These are phyloP conservation scores for Zygaena filipendulae DNA, from an alignment of 2,888 invertebrate genomes.

Conservation along the genomic window DNA sequence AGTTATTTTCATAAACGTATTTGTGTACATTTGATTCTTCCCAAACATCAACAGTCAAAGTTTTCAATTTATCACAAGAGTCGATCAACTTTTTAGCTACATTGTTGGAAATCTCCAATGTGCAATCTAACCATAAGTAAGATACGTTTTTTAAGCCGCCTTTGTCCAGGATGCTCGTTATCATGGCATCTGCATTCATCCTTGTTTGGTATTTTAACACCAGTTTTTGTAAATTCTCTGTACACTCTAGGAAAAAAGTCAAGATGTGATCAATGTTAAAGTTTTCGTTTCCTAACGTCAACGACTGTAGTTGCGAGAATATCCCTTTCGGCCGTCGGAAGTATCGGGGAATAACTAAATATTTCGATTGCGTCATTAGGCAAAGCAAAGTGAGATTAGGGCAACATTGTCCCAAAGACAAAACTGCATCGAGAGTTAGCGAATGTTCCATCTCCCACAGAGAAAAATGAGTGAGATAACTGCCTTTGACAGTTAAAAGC, in stretches of 20 bases:
- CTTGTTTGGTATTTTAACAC: conserved; percentile 53
- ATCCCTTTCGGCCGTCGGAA: conserved; percentile 36
- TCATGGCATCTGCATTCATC: conserved; percentile 38
- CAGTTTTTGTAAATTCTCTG: conserved; percentile 41
- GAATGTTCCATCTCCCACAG: conserved; percentile 57
- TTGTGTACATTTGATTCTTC: conserved; percentile 40
- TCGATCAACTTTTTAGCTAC: conserved; percentile 46
- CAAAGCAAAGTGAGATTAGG: conserved; percentile 49
- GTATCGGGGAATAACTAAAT: conserved; percentile 39
- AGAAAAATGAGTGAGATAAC: conserved; percentile 52
- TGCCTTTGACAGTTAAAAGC: conserved; percentile 44
- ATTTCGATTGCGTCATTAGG: conserved; percentile 51
- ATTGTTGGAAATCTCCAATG: conserved; percentile 45
- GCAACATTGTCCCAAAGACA: conserved; percentile 46
- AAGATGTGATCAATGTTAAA: conserved; percentile 46
- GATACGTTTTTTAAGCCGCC: conserved; percentile 41
- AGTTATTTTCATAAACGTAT: conserved; percentile 49
- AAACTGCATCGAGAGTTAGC: conserved; percentile 41
- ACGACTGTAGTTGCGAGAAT: conserved; percentile 38
- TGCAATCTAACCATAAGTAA: conserved; percentile 56
- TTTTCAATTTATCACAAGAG: conserved; percentile 38
- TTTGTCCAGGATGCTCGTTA: conserved; percentile 38
- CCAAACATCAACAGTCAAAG: conserved; percentile 44
- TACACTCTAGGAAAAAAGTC: conserved; percentile 45
- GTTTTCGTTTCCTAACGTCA: conserved; percentile 53